Percentiles rank a stretch among this genome's conserved stretches.
phyloP scores from a whole-genome alignment of 2,113 vertebrate species.

The Dendropsophus ebraccatus region DNA sequence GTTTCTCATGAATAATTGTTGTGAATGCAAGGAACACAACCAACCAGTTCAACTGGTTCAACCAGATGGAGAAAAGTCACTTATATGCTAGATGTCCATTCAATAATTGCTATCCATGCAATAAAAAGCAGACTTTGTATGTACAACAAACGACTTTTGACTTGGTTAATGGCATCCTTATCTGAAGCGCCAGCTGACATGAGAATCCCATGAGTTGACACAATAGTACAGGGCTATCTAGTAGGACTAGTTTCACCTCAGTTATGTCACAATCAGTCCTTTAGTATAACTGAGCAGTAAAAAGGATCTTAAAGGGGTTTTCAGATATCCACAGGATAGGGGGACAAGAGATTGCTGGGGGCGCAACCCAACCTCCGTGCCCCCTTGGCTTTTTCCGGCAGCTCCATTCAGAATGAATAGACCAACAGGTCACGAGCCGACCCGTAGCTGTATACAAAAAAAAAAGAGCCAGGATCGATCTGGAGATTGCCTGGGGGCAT shows the following conservation, averaged over 20 bases:
- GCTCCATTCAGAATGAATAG: no score
- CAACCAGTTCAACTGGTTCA: conserved; percentile 15
- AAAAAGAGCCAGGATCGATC: no score
- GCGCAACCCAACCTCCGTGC: no score
- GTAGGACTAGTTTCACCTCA: not conserved
- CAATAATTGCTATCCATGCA: not conserved
- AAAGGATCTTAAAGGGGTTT: not conserved
- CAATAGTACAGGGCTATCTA: not conserved
- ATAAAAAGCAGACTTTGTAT: not conserved
- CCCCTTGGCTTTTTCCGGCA: no score
- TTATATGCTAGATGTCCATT: not conserved
- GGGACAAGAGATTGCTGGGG: no score
- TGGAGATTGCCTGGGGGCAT: no score
- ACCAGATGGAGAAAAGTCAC: not conserved
- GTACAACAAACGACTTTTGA: conserved; percentile 5
- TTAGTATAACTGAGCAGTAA: not conserved
- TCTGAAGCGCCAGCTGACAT: not conserved
- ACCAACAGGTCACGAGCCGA: no score
- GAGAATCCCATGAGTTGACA: not conserved
- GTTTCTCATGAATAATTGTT: not conserved
- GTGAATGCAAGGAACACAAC: not conserved
- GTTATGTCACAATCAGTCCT: not conserved
- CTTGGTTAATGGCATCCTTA: not conserved
- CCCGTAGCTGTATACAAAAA: no score
- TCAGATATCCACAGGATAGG: no score